These are phyloP conservation scores for Drosophila pectinifera DNA, from an alignment of 1,140 invertebrate genomes.

Conservation along the genomic window DNA sequence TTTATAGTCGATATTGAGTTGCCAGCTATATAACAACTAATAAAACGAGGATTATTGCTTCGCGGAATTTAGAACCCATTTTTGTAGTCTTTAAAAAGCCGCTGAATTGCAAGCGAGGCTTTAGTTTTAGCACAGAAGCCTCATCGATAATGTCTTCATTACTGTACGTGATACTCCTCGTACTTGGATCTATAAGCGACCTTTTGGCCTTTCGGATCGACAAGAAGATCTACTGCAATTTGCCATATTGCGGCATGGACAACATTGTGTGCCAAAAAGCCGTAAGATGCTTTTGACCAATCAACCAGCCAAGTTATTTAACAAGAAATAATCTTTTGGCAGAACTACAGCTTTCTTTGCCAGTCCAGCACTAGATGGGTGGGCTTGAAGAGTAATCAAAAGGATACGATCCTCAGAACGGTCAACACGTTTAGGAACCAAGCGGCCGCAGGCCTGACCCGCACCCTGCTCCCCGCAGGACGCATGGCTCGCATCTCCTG, in stretches of 20 bases:
- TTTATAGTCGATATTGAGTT: neutral
- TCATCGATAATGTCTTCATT: conserved; percentile 6
- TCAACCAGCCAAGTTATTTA: neutral
- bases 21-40: neutral
- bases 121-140: neutral
- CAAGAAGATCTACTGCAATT: conserved; percentile 19
- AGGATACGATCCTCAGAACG: neutral
- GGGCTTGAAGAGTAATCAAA: neutral
- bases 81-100: conserved; percentile 1
- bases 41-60: neutral
- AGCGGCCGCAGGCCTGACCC: neutral
- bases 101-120: neutral
- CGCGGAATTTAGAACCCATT: neutral
- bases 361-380: neutral
- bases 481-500: conserved; percentile 1
- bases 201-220: conserved; percentile 4
- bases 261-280: neutral
- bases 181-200: neutral
- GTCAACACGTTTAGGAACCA: neutral
- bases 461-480: neutral
- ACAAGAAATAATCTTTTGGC: neutral
- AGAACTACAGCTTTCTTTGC: neutral
- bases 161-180: neutral
- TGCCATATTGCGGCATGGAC: conserved; percentile 17
- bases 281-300: neutral